Base-by-base conservation (phyloP, 2,113 vertebrate genomes). In the Platysteira castanea region DNA sequence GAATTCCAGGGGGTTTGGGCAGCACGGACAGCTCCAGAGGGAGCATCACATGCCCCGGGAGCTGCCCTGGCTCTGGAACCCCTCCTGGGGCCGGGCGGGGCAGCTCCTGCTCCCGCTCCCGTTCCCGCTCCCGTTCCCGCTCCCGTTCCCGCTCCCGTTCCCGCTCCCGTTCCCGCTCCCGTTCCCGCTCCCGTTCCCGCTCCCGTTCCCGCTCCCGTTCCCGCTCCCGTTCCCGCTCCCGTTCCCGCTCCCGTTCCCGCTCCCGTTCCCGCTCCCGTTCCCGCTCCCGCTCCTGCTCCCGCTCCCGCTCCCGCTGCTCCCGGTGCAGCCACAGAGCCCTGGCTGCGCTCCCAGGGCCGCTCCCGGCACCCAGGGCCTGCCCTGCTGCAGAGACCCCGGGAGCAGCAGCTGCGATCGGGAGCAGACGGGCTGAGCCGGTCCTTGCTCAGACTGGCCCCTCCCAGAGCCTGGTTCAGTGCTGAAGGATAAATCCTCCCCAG, bases 1-100 rank as follows among this genome's bases (percentile, higher is more conserved):
- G 7, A 9, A n/a, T 20, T 24, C 35, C 7, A 2, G 3, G 0
- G 1, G 54, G 1, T 4, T 69, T 49, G 17, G 78, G n/a, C 30
- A 33, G 49, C 46, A 23, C 2, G 4, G 28, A 2, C 11, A 8
- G 52, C 30, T 52, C 70, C 39, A 13, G 41, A 16, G 50, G 39
- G 41, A 52, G 50, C 30, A 23, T 3, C 12, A 3, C 11, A 3
- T 10, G 8, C 28, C 41, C 15, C 1, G 0, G 15, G 12, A 2
- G 8, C 39, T 42, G 10, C 3, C 30, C n/a, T 10, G 39, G 12
- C 52, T 16, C 2, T 18, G 82, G 44, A 16, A 10, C 79, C 54
- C 0, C 52, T n/a, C 35, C 9, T 4, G 30, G n/a, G 27, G 22
- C 2, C 0, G 8, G 52, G 15, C 37, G 14, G 42, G 30, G 39